Conservation (phyloP, 1,140 invertebrate species). For the Musca domestica region DNA sequence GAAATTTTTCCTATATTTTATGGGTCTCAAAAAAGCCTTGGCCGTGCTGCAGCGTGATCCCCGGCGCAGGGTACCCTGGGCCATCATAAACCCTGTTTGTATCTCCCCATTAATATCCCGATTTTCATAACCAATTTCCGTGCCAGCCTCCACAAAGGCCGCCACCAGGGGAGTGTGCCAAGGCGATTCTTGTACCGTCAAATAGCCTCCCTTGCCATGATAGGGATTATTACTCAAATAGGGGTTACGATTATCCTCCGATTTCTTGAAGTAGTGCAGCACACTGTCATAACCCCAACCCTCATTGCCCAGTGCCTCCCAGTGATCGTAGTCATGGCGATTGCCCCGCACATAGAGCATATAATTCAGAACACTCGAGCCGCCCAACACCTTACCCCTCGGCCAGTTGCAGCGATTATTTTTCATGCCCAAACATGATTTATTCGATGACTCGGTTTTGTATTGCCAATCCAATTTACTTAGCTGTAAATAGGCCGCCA, state of each 20-base stretch:
- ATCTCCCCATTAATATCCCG: conserved; percentile 82
- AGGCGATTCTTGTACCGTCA: conserved; percentile 81
- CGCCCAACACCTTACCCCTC: conserved; percentile 81
- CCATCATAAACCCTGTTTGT: conserved; percentile 84
- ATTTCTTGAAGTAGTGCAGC: conserved; percentile 86
- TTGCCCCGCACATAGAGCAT: conserved; percentile 89
- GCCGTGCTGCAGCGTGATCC: conserved; percentile 86
- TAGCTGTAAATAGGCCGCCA: conserved; percentile 83
- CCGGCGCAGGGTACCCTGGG: conserved; percentile 82
- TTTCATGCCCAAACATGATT: conserved; percentile 74
- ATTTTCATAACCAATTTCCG: conserved; percentile 83
- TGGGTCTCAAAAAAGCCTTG: conserved; percentile 82
- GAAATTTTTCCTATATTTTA: conserved; percentile 73
- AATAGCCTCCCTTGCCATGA: conserved; percentile 71
- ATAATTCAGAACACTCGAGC: conserved; percentile 89
- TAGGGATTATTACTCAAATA: conserved; percentile 71
- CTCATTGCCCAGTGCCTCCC: conserved; percentile 81
- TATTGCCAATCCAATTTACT: conserved; percentile 90
- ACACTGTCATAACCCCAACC: conserved; percentile 90
- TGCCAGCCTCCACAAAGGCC: conserved; percentile 81
- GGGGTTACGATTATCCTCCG: conserved; percentile 83
- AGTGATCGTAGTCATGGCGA: conserved; percentile 82
- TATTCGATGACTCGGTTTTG: conserved; percentile 82
- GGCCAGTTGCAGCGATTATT: conserved; percentile 80
- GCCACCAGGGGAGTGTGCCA: conserved; percentile 78